phyloP scores from a whole-genome alignment of 2,113 vertebrate species.

The Melanerpes aurifrons region DNA sequence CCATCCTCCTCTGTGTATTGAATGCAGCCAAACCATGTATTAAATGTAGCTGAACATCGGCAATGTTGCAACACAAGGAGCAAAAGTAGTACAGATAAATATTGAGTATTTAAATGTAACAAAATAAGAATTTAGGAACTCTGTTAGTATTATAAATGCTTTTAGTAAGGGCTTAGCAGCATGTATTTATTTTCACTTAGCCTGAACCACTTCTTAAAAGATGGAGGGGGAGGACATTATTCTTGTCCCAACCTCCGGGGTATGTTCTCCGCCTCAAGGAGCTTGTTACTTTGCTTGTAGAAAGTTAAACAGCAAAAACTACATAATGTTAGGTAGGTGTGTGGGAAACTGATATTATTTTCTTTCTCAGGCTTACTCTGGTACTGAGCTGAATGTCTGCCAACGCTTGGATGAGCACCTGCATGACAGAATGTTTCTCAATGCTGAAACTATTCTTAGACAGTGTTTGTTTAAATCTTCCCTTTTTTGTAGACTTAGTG shows the following conservation, averaged over 20 bases:
- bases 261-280: neutral
- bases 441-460: slow-evolving; percentile 11
- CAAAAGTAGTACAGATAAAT: neutral
- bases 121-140: neutral
- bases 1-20: neutral
- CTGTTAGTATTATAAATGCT: neutral
- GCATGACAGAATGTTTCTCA: neutral
- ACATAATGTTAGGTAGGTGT: neutral
- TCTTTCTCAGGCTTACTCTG: neutral
- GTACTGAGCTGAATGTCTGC: neutral
- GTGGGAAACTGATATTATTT: neutral
- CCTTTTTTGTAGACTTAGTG: neutral
- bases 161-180: neutral
- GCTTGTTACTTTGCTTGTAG: neutral
- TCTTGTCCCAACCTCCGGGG: neutral
- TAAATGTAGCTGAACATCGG: neutral
- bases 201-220: neutral
- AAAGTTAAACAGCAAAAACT: neutral
- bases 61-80: rapidly evolving
- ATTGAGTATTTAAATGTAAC: neutral
- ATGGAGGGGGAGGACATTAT: neutral
- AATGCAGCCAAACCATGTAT: neutral
- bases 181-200: neutral
- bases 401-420: slow-evolving; percentile 29
- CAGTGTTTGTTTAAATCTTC: neutral